These are phyloP conservation scores for Acyrthosiphon pisum DNA, from an alignment of 1,140 invertebrate genomes.

Conservation along the genomic window DNA sequence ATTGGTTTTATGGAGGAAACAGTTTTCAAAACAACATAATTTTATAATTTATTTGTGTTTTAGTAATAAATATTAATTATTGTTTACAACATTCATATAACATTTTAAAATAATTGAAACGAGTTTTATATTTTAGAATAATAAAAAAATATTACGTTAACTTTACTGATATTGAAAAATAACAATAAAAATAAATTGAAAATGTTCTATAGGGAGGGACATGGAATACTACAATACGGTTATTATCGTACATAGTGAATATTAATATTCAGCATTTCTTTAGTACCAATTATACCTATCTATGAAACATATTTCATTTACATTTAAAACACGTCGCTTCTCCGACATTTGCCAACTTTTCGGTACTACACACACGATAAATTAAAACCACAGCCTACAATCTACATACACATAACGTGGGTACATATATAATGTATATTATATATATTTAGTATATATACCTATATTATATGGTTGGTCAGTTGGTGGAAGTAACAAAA, in stretches of 20 bases:
- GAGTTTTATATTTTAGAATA: constrained; percentile 10
- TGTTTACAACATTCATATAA: background rate
- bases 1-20: background rate
- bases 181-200: constrained; percentile 9
- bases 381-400: background rate
- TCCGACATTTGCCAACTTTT: background rate
- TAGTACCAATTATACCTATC: background rate
- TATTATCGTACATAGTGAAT: constrained; percentile 14
- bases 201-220: background rate
- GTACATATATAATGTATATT: no score
- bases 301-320: background rate
- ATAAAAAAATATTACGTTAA: background rate
- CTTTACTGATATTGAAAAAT: background rate
- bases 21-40: constrained; percentile 28
- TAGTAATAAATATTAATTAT: constrained; percentile 42
- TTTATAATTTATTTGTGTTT: constrained; percentile 31
- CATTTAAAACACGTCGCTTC: background rate
- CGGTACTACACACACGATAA: background rate
- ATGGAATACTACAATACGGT: background rate
- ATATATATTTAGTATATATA: no score
- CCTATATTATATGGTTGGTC: no score
- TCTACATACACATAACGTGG: background rate
- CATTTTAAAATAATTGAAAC: constrained; percentile 25
- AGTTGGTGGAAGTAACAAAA: no score
- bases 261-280: background rate